Percentiles rank a stretch among this genome's conserved stretches.
phyloP scores from a whole-genome alignment of 2,113 vertebrate species.

The Pluvialis apricaria region DNA sequence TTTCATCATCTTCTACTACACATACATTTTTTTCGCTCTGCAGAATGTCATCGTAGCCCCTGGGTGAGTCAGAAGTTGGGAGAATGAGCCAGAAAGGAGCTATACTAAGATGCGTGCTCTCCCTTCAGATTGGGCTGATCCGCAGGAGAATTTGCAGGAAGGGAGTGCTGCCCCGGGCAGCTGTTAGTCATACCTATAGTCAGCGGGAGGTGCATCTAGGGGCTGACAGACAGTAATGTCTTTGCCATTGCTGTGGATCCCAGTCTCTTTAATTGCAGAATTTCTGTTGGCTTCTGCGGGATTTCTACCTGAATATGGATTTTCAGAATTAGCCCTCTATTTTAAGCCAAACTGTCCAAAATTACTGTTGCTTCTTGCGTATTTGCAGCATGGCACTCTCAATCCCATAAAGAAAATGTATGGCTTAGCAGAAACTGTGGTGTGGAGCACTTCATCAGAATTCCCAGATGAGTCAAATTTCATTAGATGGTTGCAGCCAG shows the following conservation, averaged over 20 bases:
- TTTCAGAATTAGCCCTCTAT: background rate
- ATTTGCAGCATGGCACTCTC: background rate
- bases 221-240: background rate
- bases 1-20: background rate
- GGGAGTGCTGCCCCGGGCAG: background rate
- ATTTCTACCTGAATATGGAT: background rate
- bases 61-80: slow-evolving; percentile 22
- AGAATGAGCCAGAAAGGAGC: background rate
- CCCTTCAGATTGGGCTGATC: background rate
- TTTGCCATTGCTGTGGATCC: background rate
- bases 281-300: background rate
- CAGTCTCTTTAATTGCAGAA: background rate
- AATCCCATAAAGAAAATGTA: background rate
- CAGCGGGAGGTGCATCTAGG: background rate
- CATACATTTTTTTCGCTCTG: background rate
- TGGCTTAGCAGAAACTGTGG: background rate
- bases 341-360: background rate
- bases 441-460: background rate
- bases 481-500: slow-evolving; percentile 25
- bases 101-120: background rate
- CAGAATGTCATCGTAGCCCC: background rate
- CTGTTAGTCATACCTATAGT: background rate
- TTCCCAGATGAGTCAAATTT: slow-evolving; percentile 42
- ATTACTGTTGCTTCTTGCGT: background rate
- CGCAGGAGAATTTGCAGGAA: background rate